Conservation (phyloP, 2,797 vertebrate genomes). For the Melanogrammus aeglefinus region DNA sequence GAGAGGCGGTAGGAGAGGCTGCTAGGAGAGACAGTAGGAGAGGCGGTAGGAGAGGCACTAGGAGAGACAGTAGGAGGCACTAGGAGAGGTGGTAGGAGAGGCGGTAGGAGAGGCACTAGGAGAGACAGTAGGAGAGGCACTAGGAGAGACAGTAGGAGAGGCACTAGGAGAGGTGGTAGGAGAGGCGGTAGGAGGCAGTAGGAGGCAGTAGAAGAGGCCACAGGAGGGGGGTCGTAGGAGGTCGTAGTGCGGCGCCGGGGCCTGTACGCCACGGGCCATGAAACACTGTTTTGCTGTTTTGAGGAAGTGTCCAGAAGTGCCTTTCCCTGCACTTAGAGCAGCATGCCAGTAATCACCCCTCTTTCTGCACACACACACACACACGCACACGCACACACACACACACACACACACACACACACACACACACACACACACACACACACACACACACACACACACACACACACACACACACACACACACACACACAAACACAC, state of each 20-base stretch:
- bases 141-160: too few relatives aligned
- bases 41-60: too few relatives aligned
- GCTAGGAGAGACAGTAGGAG: too few relatives aligned
- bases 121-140: too few relatives aligned
- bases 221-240: conserved; percentile 8
- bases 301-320: conserved; percentile 60
- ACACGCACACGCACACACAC: neutral
- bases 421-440: neutral
- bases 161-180: too few relatives aligned
- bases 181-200: too few relatives aligned
- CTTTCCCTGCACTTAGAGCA: conserved; percentile 43
- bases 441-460: neutral
- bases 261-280: conserved; percentile 46
- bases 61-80: too few relatives aligned
- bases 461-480: neutral
- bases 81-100: conserved; percentile 8
- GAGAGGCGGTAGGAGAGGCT: too few relatives aligned
- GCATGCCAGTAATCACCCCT: conserved; percentile 21
- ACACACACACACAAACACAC: neutral
- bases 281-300: conserved; percentile 61
- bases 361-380: neutral
- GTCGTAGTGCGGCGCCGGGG: conserved; percentile 35
- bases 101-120: conserved; percentile 10
- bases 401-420: neutral
- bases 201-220: too few relatives aligned